Conservation (phyloP, 2,113 vertebrate species). For the Rutilus rutilus region DNA sequence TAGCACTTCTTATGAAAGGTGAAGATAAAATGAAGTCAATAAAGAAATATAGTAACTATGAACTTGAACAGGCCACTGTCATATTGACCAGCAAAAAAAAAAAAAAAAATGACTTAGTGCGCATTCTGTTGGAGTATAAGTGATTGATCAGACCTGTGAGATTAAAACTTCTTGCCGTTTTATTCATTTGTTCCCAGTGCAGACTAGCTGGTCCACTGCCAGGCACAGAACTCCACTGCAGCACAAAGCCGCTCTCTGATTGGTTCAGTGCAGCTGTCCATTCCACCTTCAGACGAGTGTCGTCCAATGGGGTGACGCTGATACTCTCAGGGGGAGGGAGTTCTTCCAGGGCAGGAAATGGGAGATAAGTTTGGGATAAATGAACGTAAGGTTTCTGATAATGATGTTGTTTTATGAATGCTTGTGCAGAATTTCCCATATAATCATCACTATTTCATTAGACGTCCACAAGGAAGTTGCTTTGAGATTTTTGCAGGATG, state of each 20-base stretch:
- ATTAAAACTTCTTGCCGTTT: slow-evolving; percentile 37
- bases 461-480: neutral
- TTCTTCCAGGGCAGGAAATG: slow-evolving; percentile 58
- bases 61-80: neutral
- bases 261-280: slow-evolving; percentile 58
- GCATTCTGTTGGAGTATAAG: neutral
- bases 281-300: slow-evolving; percentile 59
- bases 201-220: slow-evolving; percentile 20
- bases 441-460: neutral
- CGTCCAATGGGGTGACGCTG: slow-evolving; percentile 47
- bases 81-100: neutral
- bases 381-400: neutral
- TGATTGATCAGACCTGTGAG: slow-evolving; percentile 58
- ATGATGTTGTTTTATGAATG: slow-evolving; percentile 28
- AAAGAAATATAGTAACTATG: neutral
- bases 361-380: neutral
- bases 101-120: neutral
- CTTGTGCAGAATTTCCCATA: neutral
- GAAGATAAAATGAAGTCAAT: neutral
- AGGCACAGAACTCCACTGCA: slow-evolving; percentile 70
- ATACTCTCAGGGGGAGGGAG: slow-evolving; percentile 41
- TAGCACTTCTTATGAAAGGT: neutral
- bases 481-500: neutral
- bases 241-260: slow-evolving; percentile 60
- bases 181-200: slow-evolving; percentile 62